phyloP scores from a whole-genome alignment of 2,888 invertebrate genomes.

The Pachydiplax longipennis region DNA sequence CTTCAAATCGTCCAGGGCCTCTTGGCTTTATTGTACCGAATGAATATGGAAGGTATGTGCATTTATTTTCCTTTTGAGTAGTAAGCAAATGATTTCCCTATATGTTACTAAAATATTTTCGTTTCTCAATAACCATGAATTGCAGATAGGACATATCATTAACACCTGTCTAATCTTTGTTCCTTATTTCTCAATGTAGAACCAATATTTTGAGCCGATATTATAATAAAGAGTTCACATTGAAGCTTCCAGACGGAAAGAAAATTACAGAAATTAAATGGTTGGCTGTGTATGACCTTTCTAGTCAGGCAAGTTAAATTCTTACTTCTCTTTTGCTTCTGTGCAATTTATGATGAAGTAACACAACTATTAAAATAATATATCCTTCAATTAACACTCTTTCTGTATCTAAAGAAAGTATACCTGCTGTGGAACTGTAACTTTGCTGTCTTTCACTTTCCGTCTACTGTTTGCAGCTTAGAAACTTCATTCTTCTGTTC shows the following conservation, averaged over 20 bases:
- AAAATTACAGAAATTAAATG: constrained; percentile 87
- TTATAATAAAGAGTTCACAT: constrained; percentile 82
- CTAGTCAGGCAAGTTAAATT: constrained; percentile 67
- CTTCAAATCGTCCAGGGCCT: constrained; percentile 83
- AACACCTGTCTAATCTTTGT: constrained; percentile 28
- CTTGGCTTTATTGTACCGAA: constrained; percentile 92
- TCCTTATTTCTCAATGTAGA: constrained; percentile 61
- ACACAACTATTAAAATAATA: too few relatives aligned
- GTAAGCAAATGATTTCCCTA: not conserved
- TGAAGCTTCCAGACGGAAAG: constrained; percentile 83
- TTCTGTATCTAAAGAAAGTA: too few relatives aligned
- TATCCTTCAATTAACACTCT: too few relatives aligned
- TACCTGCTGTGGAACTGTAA: too few relatives aligned
- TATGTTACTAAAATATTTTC: constrained; percentile 16
- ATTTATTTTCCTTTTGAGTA: not conserved
- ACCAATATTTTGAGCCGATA: constrained; percentile 87
- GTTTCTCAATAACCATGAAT: constrained; percentile 51
- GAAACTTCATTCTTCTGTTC: too few relatives aligned
- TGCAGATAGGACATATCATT: not conserved
- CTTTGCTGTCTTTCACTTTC: too few relatives aligned
- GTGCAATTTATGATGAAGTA: too few relatives aligned
- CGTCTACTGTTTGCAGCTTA: too few relatives aligned
- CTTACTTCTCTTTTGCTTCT: not conserved
- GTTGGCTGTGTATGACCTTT: constrained; percentile 88
- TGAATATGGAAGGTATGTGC: constrained; percentile 79